Evolutionary conservation across 2,797 vertebrate genomes (phyloP), one percentile per base, ranked within the genome.

Genomic region (Denticeps clupeoides): DNA sequence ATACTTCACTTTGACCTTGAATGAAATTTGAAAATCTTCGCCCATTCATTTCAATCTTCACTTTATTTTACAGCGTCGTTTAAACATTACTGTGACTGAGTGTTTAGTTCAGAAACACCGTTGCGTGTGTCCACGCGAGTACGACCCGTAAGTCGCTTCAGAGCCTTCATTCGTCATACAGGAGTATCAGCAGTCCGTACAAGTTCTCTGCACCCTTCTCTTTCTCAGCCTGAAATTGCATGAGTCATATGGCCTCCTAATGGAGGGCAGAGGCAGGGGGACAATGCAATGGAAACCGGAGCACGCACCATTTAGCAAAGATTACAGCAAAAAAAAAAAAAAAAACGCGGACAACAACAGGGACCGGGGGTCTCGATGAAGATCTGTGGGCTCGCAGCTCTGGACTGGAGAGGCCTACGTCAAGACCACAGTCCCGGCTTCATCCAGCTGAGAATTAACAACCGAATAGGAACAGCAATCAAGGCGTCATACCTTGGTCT

Each of bases 211-310:
- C 24, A 22, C 29, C 43, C 32, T 41, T 41, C 28, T 16, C 29
- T 58, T 31, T 51, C 23, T 47, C 22, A 49, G 48, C 67, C 42
- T 56, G 67, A 68, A 67, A 68, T 54, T 33, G 64, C 58, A 72
- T 79, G 75, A 82, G 60, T 82, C 75, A 80, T 78, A 32, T 62
- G 53, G 58, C 52, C 62, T 69, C 62, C 62, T 62, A 69, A 67
- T 64, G 51, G 59, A 74, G 40, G 50, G 72, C 70, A 78, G 75
- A 65, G 73, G 72, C 72, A 74, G 71, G 70, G 60, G 49, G 10
- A 50, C 53, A 58, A 35, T 12, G 46, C 10, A 43, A 40, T 54
- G 24, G 32, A 56, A 61, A 59, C 51, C 23, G 10, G n/a, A 48
- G 42, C 22, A 11, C 15, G 29, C 45, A 41, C 8, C 51, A 63